A percentile compares a stretch with the other conserved stretches of the same genome.
phyloP scores from a whole-genome alignment of 2,888 invertebrate genomes.

The Sphaerophoria taeniata region DNA sequence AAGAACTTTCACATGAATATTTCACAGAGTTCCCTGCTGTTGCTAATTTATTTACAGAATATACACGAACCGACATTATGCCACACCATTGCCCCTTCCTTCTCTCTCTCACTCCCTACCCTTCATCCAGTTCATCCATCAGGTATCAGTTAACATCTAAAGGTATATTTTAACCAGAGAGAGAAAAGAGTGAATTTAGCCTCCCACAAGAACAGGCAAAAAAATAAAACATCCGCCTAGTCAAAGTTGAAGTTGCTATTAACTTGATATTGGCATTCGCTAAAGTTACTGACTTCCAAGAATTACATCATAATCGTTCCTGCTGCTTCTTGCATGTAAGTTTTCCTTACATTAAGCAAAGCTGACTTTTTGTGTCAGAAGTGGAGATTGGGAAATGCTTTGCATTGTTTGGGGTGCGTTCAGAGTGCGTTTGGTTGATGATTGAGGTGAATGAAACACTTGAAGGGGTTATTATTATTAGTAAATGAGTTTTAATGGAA shows the following conservation, averaged over 20 bases:
- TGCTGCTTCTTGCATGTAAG: constrained; percentile 4
- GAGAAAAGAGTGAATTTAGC: constrained; percentile 14
- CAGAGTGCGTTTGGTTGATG: constrained; percentile 7
- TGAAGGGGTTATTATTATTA: not conserved
- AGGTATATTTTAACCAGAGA: constrained; percentile 1
- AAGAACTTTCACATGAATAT: constrained; percentile 74
- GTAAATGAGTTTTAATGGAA: constrained; percentile 29
- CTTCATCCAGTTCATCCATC: not conserved
- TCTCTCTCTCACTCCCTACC: not conserved
- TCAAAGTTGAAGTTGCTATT: constrained; percentile 36
- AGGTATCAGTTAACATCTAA: not conserved
- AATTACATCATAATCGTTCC: constrained; percentile 38
- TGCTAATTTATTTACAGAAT: constrained; percentile 48
- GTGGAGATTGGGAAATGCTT: not conserved
- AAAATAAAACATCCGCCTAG: not conserved
- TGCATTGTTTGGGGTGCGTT: not conserved
- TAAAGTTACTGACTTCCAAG: constrained; percentile 62
- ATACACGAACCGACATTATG: constrained; percentile 26
- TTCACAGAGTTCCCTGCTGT: constrained; percentile 66
- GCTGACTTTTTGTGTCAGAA: not conserved
- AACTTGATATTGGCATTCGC: constrained; percentile 55
- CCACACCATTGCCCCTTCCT: not conserved
- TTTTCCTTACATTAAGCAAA: not conserved
- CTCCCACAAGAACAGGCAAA: not conserved
- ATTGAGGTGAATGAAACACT: not conserved